Evolutionary conservation across 2,888 invertebrate species (phyloP).

Genomic region (Podabrus alpinus): DNA sequence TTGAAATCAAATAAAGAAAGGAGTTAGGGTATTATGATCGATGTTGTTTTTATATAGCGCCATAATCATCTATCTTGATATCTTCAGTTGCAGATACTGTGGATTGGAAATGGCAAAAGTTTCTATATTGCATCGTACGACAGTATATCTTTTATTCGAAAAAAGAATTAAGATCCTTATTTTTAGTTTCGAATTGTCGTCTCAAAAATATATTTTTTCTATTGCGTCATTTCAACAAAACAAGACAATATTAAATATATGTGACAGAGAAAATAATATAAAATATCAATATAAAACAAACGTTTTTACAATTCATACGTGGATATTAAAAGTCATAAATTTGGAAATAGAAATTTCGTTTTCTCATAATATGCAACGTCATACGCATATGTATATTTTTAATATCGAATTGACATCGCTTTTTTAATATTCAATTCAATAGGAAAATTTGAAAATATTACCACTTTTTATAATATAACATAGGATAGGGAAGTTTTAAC

Average conservation of each 20-base stretch:
- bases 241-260: conserved; percentile 26
- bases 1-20: conserved; percentile 3
- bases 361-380: background rate
- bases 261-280: conserved; percentile 22
- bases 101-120: conserved; percentile 31
- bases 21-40: conserved; percentile 32
- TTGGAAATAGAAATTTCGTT: background rate
- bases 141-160: conserved; percentile 2
- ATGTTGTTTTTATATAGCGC: conserved; percentile 36
- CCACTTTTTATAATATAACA: background rate
- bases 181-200: background rate
- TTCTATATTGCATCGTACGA: conserved; percentile 15
- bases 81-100: conserved; percentile 31
- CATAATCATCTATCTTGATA: conserved; percentile 37
- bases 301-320: conserved; percentile 27
- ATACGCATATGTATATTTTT: background rate
- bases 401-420: background rate
- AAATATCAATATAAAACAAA: conserved; percentile 30
- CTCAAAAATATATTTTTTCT: background rate
- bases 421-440: background rate
- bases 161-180: background rate
- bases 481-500: background rate
- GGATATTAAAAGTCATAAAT: conserved; percentile 33
- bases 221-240: conserved; percentile 2
- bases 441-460: background rate